Conservation (phyloP, 2,797 vertebrate genomes). For the Ataeniobius toweri region DNA sequence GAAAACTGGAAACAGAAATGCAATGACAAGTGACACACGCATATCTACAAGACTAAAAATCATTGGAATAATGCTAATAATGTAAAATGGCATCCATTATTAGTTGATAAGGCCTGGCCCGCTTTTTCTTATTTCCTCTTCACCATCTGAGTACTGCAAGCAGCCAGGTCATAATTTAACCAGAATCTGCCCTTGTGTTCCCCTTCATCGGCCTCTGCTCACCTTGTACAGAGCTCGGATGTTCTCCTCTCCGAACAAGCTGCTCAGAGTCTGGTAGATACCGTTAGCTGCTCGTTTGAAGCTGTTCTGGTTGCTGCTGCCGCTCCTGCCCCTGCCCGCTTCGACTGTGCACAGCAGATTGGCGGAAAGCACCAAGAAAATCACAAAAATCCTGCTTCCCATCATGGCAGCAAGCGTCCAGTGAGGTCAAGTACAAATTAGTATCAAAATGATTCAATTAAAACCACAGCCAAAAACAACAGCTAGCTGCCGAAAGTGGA, state of each 20-base stretch:
- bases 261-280: slow-evolving; percentile 89
- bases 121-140: slow-evolving; percentile 32
- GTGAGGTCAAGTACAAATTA: neutral
- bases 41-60: neutral
- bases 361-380: slow-evolving; percentile 70
- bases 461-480: neutral
- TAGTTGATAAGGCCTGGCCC: slow-evolving; percentile 34
- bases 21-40: neutral
- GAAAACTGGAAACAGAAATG: neutral
- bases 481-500: slow-evolving; percentile 41
- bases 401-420: slow-evolving; percentile 62
- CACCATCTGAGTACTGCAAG: slow-evolving; percentile 3
- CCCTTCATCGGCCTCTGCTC: neutral
- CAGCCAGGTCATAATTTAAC: neutral
- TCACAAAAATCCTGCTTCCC: slow-evolving; percentile 48
- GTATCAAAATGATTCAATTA: slow-evolving; percentile 4
- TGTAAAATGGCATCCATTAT: slow-evolving; percentile 71
- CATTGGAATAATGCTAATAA: slow-evolving; percentile 24
- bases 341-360: slow-evolving; percentile 68
- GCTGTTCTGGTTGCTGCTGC: slow-evolving; percentile 88
- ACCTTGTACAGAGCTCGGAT: slow-evolving; percentile 91
- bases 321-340: slow-evolving; percentile 83
- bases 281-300: slow-evolving; percentile 86
- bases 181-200: neutral
- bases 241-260: slow-evolving; percentile 92